These are phyloP conservation scores for Leucoptera coffeella DNA, from an alignment of 2,888 invertebrate species.

Conservation along the genomic window DNA sequence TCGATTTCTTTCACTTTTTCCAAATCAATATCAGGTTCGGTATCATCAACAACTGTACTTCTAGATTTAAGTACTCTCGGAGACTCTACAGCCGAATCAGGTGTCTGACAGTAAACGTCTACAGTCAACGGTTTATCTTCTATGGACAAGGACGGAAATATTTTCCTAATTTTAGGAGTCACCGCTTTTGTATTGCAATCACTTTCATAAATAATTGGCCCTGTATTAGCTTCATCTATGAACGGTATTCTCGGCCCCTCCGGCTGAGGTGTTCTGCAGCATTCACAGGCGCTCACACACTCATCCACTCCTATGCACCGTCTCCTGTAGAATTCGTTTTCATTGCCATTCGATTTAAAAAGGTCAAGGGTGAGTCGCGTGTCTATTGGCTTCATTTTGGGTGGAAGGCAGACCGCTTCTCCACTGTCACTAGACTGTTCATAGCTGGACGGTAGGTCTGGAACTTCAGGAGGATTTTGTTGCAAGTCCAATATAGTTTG, in stretches of 20 bases:
- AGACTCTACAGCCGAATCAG: conserved; percentile 16
- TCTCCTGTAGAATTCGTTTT: conserved; percentile 15
- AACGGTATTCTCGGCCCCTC: conserved; percentile 33
- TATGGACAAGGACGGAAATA: conserved; percentile 34
- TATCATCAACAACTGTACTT: neutral
- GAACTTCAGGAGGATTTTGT: conserved; percentile 16
- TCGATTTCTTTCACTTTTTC: conserved; percentile 22
- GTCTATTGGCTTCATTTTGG: conserved; percentile 35
- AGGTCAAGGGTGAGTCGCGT: conserved; percentile 30
- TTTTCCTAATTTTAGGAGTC: conserved; percentile 34
- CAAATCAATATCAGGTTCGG: conserved; percentile 13
- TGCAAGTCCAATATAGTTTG: conserved; percentile 11
- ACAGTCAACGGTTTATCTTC: conserved; percentile 26
- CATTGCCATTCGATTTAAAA: conserved; percentile 17
- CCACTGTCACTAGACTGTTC: conserved; percentile 26
- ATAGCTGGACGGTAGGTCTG: conserved; percentile 18
- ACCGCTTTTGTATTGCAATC: conserved; percentile 19
- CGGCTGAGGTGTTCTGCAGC: conserved; percentile 39
- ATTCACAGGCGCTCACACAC: conserved; percentile 39
- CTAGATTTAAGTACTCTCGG: neutral
- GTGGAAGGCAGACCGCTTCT: conserved; percentile 23
- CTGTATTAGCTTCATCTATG: conserved; percentile 39
- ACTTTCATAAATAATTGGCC: conserved; percentile 39
- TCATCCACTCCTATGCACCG: conserved; percentile 32
- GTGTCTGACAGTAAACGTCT: conserved; percentile 36